A percentile compares a stretch with the other conserved stretches of the same genome.
Evolutionary conservation across 2,888 invertebrate genomes (phyloP).

Genomic region (Lithophane socia): DNA sequence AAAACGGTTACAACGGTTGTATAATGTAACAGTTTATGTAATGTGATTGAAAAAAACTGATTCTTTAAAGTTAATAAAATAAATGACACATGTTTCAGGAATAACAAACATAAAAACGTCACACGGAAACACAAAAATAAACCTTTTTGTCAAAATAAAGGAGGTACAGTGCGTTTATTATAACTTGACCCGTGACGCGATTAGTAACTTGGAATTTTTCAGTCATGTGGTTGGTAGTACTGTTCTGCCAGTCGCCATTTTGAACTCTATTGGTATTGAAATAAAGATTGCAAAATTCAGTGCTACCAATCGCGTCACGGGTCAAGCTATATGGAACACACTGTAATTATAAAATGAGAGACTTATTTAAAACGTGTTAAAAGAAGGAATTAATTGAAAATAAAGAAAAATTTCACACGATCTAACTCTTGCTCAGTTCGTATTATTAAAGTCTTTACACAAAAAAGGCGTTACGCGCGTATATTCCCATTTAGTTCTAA

Average conservation of each 20-base stretch:
- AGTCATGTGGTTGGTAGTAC: too few relatives aligned
- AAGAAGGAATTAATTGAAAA: conserved; percentile 9
- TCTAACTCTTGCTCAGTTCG: neutral
- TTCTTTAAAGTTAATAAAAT: neutral
- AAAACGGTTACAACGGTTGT: conserved; percentile 15
- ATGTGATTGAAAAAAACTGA: neutral
- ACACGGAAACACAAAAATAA: neutral
- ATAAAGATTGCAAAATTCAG: too few relatives aligned
- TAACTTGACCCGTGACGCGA: too few relatives aligned
- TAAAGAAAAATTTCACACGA: neutral
- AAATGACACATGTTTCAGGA: neutral
- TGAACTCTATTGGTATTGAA: too few relatives aligned
- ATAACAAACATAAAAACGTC: conserved; percentile 4
- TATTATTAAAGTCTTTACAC: conserved; percentile 29
- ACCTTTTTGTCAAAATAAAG: neutral
- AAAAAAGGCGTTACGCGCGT: conserved; percentile 49
- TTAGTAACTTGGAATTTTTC: too few relatives aligned
- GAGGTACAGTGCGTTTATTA: neutral
- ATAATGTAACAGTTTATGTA: neutral
- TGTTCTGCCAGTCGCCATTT: too few relatives aligned
- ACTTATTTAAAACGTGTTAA: neutral
- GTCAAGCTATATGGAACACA: too few relatives aligned
- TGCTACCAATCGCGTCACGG: too few relatives aligned
- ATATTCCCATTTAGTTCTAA: conserved; percentile 58
- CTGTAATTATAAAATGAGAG: conserved; percentile 3